Evolutionary conservation across 2,888 invertebrate species (phyloP), one percentile per base, ranked within the genome.

Genomic region (Tachina grossa): DNA sequence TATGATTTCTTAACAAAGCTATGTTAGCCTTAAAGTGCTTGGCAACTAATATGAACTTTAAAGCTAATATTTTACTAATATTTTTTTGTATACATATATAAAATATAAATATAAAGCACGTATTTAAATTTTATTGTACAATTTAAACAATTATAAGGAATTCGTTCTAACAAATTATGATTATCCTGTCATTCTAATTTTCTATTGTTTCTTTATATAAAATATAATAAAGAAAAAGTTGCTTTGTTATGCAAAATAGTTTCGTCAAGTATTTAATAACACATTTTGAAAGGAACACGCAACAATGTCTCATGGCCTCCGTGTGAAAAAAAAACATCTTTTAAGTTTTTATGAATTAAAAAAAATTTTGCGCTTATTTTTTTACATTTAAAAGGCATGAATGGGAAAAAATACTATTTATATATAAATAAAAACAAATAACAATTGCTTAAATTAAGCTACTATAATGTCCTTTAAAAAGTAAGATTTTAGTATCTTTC

Each of bases 191-290:
- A 8, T 47, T 68, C 53, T 39, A 59, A 45, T 19, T 55, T 2
- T 22, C 16, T 39, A n/a, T 74, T 51, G 65, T 61, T 57, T 57
- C 16, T 61, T 53, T 63, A 13, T 31, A 49, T 45, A 63, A 5
- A 74, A 74, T 55, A 65, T 51, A 43, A 65, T 43, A 78, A 31
- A 10, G 5, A 47, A 51, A 47, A 45, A 10, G 11, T 11, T 49
- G n/a, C 57, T 49, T 51, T 59, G 16, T 72, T 51, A 51, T 22
- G 10, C 66, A 22, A 83, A 83, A 76, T 68, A 59, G 72, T 77
- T 79, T 80, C 68, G 66, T 79, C 79, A 80, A 83, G 83, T 80
- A 79, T 76, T 55, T 83, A 85, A 85, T 85, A 72, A 63, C 53
- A 9, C 65, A 61, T 2, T 47, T 57, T 72, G 71, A 59, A 85